phyloP scores from a whole-genome alignment of 2,797 vertebrate species.

The Phaenicophaeus curvirostris region DNA sequence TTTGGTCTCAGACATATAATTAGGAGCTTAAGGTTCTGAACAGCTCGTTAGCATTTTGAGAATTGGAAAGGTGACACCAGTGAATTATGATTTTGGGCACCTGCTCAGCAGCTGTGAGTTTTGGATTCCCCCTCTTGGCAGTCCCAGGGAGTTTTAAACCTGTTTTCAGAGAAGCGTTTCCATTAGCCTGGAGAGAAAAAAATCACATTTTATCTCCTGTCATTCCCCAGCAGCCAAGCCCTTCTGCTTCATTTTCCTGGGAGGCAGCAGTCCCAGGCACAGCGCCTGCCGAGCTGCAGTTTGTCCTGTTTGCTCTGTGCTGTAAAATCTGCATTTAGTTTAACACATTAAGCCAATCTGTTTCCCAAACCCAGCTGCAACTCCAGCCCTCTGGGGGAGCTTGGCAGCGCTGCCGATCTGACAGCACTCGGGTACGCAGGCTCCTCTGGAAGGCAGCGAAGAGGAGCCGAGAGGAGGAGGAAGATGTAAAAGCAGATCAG shows the following conservation, averaged over 20 bases:
- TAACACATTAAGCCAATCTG: not conserved
- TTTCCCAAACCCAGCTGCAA: not conserved
- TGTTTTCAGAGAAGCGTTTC: not conserved
- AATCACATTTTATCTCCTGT: not conserved
- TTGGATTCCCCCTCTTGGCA: not conserved
- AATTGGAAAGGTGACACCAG: not conserved
- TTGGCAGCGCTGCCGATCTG: not conserved
- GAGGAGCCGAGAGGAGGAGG: not conserved
- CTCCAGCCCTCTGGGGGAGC: not conserved
- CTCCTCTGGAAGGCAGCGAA: not conserved
- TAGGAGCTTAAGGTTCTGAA: not conserved
- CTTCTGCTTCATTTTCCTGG: not conserved
- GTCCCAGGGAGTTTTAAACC: not conserved
- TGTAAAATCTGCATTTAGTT: not conserved
- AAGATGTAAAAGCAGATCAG: not conserved
- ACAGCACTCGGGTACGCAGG: no score
- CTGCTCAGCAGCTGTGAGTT: conserved; percentile 23
- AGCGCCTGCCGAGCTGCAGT: not conserved
- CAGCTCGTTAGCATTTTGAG: not conserved
- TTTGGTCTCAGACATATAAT: not conserved
- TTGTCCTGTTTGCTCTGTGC: not conserved
- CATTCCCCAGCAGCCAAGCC: not conserved
- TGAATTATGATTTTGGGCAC: not conserved
- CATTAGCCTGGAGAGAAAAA: not conserved
- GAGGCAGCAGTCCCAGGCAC: not conserved